Evolutionary conservation across 2,888 invertebrate genomes (phyloP).

Genomic region (Papilio demoleus): DNA sequence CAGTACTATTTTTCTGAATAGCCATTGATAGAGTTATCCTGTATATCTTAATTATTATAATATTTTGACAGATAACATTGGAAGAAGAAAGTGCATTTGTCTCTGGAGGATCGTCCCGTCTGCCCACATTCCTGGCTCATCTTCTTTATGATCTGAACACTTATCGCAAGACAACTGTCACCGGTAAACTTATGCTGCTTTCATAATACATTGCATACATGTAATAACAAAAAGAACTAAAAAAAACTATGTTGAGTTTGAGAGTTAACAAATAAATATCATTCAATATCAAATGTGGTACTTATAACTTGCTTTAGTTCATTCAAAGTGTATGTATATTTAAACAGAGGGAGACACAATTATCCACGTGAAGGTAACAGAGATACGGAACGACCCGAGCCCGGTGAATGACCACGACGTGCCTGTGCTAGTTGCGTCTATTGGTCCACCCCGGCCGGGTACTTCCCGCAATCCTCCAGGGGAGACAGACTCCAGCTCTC

Average conservation of each 20-base stretch:
- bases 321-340: neutral
- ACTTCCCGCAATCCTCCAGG: slow-evolving; percentile 51
- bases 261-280: no score
- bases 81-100: slow-evolving; percentile 94
- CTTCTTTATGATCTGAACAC: slow-evolving; percentile 92
- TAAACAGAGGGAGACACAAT: slow-evolving; percentile 91
- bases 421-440: slow-evolving; percentile 88
- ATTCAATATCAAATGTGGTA: no score
- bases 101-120: slow-evolving; percentile 87
- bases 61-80: slow-evolving; percentile 86
- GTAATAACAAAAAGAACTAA: no score
- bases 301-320: no score
- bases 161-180: slow-evolving; percentile 89
- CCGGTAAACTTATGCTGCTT: slow-evolving; percentile 76
- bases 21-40: neutral
- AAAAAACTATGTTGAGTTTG: no score
- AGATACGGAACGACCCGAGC: slow-evolving; percentile 91
- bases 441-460: slow-evolving; percentile 72
- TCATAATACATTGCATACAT: neutral
- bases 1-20: no score
- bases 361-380: slow-evolving; percentile 94
- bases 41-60: slow-evolving; percentile 36
- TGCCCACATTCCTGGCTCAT: slow-evolving; percentile 90
- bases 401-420: slow-evolving; percentile 95
- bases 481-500: slow-evolving; percentile 55